Conservation (phyloP, 2,113 vertebrate species). For the Passer montanus region DNA sequence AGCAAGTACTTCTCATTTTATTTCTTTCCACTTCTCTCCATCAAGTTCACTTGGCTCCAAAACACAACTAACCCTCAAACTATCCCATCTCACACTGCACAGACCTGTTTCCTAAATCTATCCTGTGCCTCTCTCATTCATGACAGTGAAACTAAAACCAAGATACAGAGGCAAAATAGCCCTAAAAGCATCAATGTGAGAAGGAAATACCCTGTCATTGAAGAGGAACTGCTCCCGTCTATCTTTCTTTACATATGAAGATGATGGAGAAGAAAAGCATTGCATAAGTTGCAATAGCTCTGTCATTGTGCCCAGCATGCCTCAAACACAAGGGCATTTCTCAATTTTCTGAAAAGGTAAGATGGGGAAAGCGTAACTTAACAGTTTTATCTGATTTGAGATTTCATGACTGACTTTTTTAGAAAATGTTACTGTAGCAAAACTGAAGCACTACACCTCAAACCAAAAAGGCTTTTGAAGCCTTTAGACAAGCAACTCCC, state of each 20-base stretch:
- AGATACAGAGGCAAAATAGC: not conserved
- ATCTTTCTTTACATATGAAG: not conserved
- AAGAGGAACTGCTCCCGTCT: not conserved
- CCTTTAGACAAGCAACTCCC: not conserved
- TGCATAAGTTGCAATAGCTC: not conserved
- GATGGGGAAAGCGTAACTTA: not conserved
- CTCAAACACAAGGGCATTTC: not conserved
- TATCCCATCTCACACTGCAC: not conserved
- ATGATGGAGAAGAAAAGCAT: not conserved
- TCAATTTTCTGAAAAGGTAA: not conserved
- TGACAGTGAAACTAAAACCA: not conserved
- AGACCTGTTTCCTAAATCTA: not conserved
- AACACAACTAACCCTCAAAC: not conserved
- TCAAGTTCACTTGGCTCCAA: not conserved
- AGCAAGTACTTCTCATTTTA: not conserved
- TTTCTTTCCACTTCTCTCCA: not conserved
- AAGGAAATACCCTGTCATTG: not conserved
- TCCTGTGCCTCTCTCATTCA: not conserved
- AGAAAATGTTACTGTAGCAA: not conserved
- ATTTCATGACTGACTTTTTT: not conserved
- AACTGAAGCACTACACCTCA: not conserved
- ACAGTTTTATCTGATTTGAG: not conserved
- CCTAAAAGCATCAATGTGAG: accelerated
- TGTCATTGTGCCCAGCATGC: not conserved
- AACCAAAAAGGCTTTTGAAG: not conserved